Percentiles rank a stretch among this genome's conserved stretches.
Evolutionary conservation across 2,113 vertebrate genomes (phyloP).

Genomic region (Pimephales promelas): DNA sequence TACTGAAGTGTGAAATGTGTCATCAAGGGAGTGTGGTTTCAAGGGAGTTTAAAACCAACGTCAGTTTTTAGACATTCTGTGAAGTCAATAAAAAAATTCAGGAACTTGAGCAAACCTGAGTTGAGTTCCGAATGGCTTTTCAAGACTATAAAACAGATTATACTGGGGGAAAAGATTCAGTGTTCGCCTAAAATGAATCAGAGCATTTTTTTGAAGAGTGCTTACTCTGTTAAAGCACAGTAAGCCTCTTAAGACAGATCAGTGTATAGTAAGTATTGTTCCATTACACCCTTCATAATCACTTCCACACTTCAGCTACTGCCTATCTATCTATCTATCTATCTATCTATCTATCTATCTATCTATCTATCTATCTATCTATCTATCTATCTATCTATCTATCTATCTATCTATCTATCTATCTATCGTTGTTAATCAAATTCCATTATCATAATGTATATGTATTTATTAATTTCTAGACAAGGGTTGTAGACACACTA

Average conservation of each 20-base stretch:
- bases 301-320: neutral
- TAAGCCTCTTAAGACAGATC: conserved; percentile 84
- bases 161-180: too few relatives aligned
- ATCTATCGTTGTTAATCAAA: neutral
- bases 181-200: neutral
- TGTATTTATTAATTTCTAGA: neutral
- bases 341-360: too few relatives aligned
- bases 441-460: neutral
- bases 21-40: too few relatives aligned
- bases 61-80: too few relatives aligned
- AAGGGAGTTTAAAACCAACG: too few relatives aligned
- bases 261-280: conserved; percentile 81
- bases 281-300: conserved; percentile 18
- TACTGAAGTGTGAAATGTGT: too few relatives aligned
- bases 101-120: too few relatives aligned
- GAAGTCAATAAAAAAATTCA: too few relatives aligned
- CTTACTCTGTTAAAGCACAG: conserved; percentile 72
- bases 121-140: too few relatives aligned
- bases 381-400: neutral
- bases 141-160: too few relatives aligned
- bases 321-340: neutral
- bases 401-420: neutral
- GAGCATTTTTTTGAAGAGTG: neutral
- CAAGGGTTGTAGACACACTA: neutral
- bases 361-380: neutral